phyloP scores from a whole-genome alignment of 2,888 invertebrate species.

The Scaptomyza reducta region DNA sequence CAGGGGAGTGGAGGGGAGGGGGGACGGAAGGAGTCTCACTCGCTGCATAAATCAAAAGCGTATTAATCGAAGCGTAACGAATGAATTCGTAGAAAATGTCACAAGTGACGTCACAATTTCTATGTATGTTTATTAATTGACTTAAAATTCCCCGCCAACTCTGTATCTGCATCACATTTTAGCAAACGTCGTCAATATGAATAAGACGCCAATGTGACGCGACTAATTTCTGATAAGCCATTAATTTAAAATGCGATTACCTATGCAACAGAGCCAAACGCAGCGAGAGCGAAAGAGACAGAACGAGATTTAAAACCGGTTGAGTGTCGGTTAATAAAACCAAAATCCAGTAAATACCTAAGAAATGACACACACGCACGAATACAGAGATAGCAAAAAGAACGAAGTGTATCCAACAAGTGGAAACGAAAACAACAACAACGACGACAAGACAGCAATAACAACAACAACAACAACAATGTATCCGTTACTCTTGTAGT shows the following conservation, averaged over 20 bases:
- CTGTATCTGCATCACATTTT: too few species aligned
- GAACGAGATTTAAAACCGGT: slow-evolving; percentile 51
- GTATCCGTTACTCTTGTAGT: slow-evolving; percentile 46
- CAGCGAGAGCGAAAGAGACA: neutral
- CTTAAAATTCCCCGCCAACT: too few species aligned
- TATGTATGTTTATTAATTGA: too few species aligned
- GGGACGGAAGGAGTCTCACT: neutral
- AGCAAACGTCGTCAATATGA: too few species aligned
- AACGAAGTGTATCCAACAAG: slow-evolving; percentile 57
- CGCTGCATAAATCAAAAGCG: slow-evolving; percentile 52
- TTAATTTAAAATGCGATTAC: slow-evolving; percentile 46
- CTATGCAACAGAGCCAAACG: slow-evolving; percentile 1
- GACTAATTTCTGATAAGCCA: slow-evolving; percentile 50
- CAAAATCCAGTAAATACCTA: slow-evolving; percentile 65
- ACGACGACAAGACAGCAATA: slow-evolving; percentile 9
- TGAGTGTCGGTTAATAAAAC: slow-evolving; percentile 61
- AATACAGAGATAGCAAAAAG: slow-evolving; percentile 10
- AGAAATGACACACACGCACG: slow-evolving; percentile 64
- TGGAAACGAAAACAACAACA: slow-evolving; percentile 38
- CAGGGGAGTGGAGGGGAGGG: neutral
- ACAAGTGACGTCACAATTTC: slow-evolving; percentile 53
- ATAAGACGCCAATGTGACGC: slow-evolving; percentile 52
- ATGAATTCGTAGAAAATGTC: slow-evolving; percentile 46
- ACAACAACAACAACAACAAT: slow-evolving; percentile 16
- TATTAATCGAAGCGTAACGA: slow-evolving; percentile 48